Evolutionary conservation across 2,113 vertebrate genomes (phyloP).

Genomic region (Phoxinus phoxinus): DNA sequence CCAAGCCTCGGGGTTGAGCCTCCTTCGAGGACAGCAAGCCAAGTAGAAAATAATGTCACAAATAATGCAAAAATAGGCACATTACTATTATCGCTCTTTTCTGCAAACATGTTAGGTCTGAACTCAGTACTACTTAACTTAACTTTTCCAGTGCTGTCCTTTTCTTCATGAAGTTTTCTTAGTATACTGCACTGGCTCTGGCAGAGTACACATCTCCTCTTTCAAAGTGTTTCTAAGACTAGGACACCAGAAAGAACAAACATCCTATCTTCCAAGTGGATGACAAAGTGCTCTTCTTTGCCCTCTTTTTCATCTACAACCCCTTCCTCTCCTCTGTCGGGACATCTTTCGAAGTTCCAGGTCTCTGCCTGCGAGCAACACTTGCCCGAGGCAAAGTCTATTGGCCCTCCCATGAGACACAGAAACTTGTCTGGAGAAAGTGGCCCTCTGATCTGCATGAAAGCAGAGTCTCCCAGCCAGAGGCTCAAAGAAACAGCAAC

Average conservation of each 20-base stretch:
- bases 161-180: neutral
- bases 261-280: neutral
- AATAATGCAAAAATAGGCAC: neutral
- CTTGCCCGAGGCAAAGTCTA: slow-evolving; percentile 52
- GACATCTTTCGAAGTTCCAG: slow-evolving; percentile 34
- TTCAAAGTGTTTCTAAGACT: neutral
- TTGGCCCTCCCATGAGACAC: slow-evolving; percentile 45
- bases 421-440: slow-evolving; percentile 45
- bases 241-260: slow-evolving; percentile 17
- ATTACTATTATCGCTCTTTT: neutral
- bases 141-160: neutral
- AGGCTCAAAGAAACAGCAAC: slow-evolving; percentile 48
- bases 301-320: slow-evolving; percentile 8
- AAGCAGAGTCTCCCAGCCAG: slow-evolving; percentile 44
- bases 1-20: no score
- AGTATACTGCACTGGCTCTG: neutral
- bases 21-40: no score
- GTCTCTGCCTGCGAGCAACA: slow-evolving; percentile 43
- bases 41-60: neutral
- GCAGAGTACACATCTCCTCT: neutral
- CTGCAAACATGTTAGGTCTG: neutral
- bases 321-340: slow-evolving; percentile 27
- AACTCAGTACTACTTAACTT: neutral
- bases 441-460: slow-evolving; percentile 52
- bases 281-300: neutral